These are phyloP conservation scores for Microcebus griseorufus DNA, from an alignment of 2,113 vertebrate species.

Conservation along the genomic window DNA sequence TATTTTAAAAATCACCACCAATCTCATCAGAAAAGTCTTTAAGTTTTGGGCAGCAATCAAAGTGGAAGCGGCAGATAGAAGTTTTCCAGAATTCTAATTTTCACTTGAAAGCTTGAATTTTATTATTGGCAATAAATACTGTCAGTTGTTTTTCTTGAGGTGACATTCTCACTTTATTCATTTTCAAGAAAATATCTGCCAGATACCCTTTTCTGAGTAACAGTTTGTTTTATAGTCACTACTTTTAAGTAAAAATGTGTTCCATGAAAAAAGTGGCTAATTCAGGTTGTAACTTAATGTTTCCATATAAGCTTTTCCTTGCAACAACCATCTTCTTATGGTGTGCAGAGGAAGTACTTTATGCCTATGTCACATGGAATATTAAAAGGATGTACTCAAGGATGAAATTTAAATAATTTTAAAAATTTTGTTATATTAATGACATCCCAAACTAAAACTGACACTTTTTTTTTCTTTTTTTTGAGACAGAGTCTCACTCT, in stretches of 20 bases:
- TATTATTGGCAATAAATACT: conserved; percentile 2
- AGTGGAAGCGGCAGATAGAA: neutral
- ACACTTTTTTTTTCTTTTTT: neutral
- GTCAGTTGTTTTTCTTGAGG: conserved; percentile 2
- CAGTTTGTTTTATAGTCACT: neutral
- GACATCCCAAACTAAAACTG: neutral
- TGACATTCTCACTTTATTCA: neutral
- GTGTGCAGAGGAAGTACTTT: neutral
- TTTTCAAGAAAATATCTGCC: conserved; percentile 9
- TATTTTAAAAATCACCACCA: conserved; percentile 11
- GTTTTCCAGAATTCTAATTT: conserved; percentile 4
- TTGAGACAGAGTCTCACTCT: neutral
- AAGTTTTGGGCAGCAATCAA: neutral
- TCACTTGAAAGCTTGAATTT: neutral
- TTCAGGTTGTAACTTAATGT: neutral
- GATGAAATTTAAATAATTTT: neutral
- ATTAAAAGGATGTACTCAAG: neutral
- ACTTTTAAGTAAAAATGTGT: neutral
- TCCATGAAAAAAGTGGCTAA: neutral
- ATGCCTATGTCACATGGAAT: neutral
- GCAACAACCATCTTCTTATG: neutral
- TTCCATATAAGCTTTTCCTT: neutral
- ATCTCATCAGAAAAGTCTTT: neutral
- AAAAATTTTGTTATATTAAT: neutral
- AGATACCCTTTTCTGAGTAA: neutral